A percentile compares a stretch with the other conserved stretches of the same genome.
Evolutionary conservation across 1,140 invertebrate genomes (phyloP).

Genomic region (Telenomus remus): DNA sequence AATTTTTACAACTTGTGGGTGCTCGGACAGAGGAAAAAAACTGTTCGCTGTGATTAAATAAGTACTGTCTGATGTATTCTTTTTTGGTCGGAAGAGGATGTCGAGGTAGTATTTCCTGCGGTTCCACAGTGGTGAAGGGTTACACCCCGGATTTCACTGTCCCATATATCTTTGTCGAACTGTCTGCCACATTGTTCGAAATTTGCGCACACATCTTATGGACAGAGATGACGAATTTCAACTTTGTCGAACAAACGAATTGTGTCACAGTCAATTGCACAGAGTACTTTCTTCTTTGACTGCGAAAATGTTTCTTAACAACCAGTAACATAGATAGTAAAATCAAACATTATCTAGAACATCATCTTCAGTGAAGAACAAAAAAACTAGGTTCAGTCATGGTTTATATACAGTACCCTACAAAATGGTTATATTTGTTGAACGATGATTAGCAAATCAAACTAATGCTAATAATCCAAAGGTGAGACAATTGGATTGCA

Average conservation of each 20-base stretch:
- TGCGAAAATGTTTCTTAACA: too few species aligned
- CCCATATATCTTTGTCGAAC: conserved; percentile 53
- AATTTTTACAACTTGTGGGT: too few species aligned
- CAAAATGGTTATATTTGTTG: conserved; percentile 6
- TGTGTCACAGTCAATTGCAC: too few species aligned
- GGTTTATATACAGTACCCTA: too few species aligned
- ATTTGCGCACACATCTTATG: conserved; percentile 18
- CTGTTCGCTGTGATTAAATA: conserved; percentile 30
- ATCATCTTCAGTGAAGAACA: too few species aligned
- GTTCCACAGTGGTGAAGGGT: conserved; percentile 47
- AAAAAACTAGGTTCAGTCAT: too few species aligned
- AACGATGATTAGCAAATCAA: conserved; percentile 14
- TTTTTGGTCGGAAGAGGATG: conserved; percentile 59
- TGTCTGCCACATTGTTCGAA: conserved; percentile 24
- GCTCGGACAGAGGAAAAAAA: neutral
- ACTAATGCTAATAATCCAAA: conserved; percentile 19
- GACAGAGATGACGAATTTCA: neutral
- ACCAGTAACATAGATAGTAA: too few species aligned
- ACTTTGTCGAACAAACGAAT: too few species aligned
- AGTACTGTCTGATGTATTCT: conserved; percentile 21
- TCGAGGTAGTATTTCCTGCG: conserved; percentile 61
- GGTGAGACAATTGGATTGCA: conserved; percentile 26
- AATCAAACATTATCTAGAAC: too few species aligned
- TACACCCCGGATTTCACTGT: conserved; percentile 58
- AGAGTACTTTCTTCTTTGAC: too few species aligned